These are phyloP conservation scores for Grantiella picta DNA, from an alignment of 2,113 vertebrate species.

Conservation along the genomic window DNA sequence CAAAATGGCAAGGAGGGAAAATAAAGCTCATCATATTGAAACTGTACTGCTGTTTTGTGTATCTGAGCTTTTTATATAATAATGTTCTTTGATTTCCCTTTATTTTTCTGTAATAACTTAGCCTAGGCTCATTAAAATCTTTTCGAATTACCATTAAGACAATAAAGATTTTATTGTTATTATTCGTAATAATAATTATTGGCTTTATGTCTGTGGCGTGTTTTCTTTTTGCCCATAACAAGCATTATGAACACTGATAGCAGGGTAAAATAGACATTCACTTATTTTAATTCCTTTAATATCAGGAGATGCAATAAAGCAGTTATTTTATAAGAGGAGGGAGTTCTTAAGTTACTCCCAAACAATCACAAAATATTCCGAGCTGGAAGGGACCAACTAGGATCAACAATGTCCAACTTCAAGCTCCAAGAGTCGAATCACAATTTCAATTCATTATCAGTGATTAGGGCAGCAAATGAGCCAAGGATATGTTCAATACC, in stretches of 20 bases:
- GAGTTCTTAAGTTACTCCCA: neutral
- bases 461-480: neutral
- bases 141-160: neutral
- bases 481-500: neutral
- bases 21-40: neutral
- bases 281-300: neutral
- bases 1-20: neutral
- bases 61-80: neutral
- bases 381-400: neutral
- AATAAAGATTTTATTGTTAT: neutral
- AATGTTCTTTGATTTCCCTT: neutral
- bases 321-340: neutral
- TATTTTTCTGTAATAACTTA: neutral
- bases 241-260: neutral
- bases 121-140: neutral
- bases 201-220: neutral
- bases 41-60: rapidly evolving
- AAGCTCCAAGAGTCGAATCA: neutral
- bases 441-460: neutral
- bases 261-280: neutral
- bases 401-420: neutral
- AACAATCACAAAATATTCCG: neutral
- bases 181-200: neutral
- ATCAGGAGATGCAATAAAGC: neutral
- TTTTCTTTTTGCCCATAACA: neutral